Evolutionary conservation across 2,888 invertebrate species (phyloP), one percentile per base, ranked within the genome.

Genomic region (Furcula furcula): DNA sequence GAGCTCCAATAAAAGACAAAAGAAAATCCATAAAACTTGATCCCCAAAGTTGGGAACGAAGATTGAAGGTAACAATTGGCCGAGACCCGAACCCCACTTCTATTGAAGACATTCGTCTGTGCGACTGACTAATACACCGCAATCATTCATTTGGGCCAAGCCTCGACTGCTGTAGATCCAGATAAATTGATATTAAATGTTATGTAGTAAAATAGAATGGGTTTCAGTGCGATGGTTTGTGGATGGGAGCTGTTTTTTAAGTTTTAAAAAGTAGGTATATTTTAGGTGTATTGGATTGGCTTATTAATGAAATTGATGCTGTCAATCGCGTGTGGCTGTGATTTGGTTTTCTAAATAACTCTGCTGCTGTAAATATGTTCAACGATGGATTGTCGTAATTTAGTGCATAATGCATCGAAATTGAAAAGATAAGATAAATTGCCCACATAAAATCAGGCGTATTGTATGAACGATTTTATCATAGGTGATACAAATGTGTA

Each of bases 41-140:
- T 20, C 36, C 55, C 46, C 29, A 28, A 57, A 29, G 38, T 43
- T 27, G 26, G 27, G 22, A 29, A 30, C 31, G 40, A 35, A 44
- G 50, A 46, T 54, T 46, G 40, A 55, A 55, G 50, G 55, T 38
- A 57, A 50, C 50, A 57, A 55, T 50, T 44, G 58, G 43, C 46
- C 35, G 33, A 40, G 50, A 46, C 42, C 48, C 35, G 26, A 49
- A 54, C 50, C 46, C 41, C 40, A 11, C 31, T 57, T 36, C 40
- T 38, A 55, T 54, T 49, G 46, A 34, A 36, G 19, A 31, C 55
- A 55, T 55, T 54, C 31, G 32, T 55, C 55, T 44, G 36, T 45
- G 42, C 34, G 46, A 16, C 31, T 37, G 40, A 19, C 39, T 55
- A 50, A 55, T 57, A 46, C 40, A 12, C 2, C 29, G 50, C 40